phyloP scores from a whole-genome alignment of 2,888 invertebrate genomes.

The Synanthedon andrenaeformis region DNA sequence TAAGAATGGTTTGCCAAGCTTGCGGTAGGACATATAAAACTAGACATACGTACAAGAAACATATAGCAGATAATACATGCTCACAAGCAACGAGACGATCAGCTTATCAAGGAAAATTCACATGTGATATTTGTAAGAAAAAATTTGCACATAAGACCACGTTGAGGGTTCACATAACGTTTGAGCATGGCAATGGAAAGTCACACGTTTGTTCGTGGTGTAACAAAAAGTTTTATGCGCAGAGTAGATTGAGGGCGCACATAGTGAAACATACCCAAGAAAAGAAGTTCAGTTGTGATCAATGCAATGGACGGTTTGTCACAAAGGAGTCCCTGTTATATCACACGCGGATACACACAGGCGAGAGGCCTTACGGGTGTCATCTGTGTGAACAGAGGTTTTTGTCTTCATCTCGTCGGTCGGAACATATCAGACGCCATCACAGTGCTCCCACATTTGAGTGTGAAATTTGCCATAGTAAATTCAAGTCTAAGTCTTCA shows the following conservation, averaged over 20 bases:
- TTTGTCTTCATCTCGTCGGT: constrained; percentile 41
- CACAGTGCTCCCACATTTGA: constrained; percentile 28
- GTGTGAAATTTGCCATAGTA: constrained; percentile 37
- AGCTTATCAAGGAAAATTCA: constrained; percentile 36
- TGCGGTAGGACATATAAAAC: constrained; percentile 50
- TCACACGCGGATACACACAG: constrained; percentile 53
- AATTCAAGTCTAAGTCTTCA: constrained; percentile 29
- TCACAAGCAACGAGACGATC: constrained; percentile 29
- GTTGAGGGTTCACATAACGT: constrained; percentile 49
- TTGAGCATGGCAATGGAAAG: constrained; percentile 50
- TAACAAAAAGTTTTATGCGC: constrained; percentile 49
- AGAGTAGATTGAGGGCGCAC: constrained; percentile 47
- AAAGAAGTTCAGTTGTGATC: constrained; percentile 37
- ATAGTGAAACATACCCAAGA: constrained; percentile 53
- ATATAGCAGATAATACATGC: constrained; percentile 39
- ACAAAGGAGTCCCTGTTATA: constrained; percentile 48
- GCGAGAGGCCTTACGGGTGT: constrained; percentile 50
- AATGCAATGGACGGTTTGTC: constrained; percentile 45
- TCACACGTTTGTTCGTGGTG: constrained; percentile 50
- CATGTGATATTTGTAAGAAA: constrained; percentile 52
- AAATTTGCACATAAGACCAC: constrained; percentile 52
- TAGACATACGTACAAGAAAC: constrained; percentile 37
- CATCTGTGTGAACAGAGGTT: constrained; percentile 36
- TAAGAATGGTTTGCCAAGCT: constrained; percentile 34
- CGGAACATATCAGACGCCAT: constrained; percentile 38